These are phyloP conservation scores for Melanaphis sacchari DNA, from an alignment of 1,140 invertebrate species.

Conservation along the genomic window DNA sequence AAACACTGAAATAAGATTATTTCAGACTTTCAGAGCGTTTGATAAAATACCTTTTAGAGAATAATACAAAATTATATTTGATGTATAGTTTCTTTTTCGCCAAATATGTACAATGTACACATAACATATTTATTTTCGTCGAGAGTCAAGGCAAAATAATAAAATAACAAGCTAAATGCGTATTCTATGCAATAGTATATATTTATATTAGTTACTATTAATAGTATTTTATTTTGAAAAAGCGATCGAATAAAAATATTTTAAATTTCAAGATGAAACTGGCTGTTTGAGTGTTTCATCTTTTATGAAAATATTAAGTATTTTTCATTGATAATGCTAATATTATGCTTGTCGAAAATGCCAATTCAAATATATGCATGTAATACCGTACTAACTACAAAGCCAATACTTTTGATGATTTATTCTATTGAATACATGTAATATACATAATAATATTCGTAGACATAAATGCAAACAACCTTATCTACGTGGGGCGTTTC, in stretches of 20 bases:
- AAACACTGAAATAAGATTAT: background rate
- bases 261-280: background rate
- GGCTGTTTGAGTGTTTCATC: background rate
- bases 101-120: background rate
- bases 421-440: background rate
- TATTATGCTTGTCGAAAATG: background rate
- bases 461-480: background rate
- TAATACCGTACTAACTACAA: background rate
- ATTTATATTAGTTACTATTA: background rate
- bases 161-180: background rate
- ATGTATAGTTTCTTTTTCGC: background rate
- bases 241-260: background rate
- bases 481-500: background rate
- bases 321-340: background rate
- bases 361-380: background rate
- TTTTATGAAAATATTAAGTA: background rate
- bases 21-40: background rate
- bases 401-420: background rate
- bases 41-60: conserved; percentile 1
- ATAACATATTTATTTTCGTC: background rate
- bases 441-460: background rate
- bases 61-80: background rate
- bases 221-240: background rate
- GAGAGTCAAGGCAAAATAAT: background rate
- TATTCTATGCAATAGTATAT: background rate